Percentiles rank a stretch among this genome's conserved stretches.
These are phyloP conservation scores for Bradynema listronoti DNA, from an alignment of 1,140 invertebrate species.

Conservation along the genomic window DNA sequence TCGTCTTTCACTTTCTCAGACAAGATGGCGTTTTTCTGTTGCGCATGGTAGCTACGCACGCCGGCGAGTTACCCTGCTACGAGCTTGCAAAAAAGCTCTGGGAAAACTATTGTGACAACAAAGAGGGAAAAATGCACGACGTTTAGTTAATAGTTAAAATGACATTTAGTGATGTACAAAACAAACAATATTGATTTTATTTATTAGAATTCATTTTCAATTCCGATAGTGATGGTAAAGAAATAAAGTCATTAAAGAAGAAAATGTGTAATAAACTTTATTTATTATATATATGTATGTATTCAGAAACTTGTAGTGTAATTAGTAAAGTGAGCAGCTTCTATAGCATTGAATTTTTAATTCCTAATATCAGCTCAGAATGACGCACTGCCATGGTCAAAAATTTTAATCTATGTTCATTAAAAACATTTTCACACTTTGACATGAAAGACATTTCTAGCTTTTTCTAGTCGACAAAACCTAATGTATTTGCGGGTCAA, in stretches of 20 bases:
- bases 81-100: slow-evolving; percentile 55
- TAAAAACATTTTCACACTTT: too few species aligned
- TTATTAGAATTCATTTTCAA: background rate
- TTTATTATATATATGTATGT: slow-evolving; percentile 1
- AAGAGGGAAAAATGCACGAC: slow-evolving; percentile 58
- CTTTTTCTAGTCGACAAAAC: too few species aligned
- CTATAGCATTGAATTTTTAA: background rate
- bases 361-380: background rate
- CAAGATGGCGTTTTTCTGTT: slow-evolving; percentile 57
- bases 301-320: too few species aligned
- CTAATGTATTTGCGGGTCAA: too few species aligned
- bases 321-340: background rate
- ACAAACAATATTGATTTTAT: slow-evolving; percentile 4
- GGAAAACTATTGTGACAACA: slow-evolving; percentile 56
- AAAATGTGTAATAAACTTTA: background rate
- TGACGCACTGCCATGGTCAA: too few species aligned
- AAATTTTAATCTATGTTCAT: too few species aligned
- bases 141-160: slow-evolving; percentile 19
- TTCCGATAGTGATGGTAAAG: too few species aligned
- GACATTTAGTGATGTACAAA: background rate
- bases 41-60: slow-evolving; percentile 57
- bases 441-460: too few species aligned
- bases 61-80: slow-evolving; percentile 56
- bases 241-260: too few species aligned
- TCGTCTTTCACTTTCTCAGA: slow-evolving; percentile 55